These are phyloP conservation scores for Esox masquinongy DNA, from an alignment of 2,797 vertebrate species.

Conservation along the genomic window DNA sequence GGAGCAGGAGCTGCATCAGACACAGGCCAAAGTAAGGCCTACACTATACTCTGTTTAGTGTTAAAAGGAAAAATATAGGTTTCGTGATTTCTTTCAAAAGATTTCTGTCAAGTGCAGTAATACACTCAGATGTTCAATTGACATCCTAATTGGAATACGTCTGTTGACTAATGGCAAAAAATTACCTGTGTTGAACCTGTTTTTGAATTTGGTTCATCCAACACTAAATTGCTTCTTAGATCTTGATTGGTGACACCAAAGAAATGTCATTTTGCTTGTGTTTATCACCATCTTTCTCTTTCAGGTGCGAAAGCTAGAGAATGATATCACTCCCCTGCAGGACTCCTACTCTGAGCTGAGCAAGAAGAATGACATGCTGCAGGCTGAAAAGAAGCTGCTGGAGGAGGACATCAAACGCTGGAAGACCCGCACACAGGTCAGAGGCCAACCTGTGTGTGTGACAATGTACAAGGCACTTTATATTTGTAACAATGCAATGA, in stretches of 20 bases:
- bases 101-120: background rate
- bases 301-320: constrained; percentile 89
- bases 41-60: too few relatives aligned
- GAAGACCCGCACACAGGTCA: constrained; percentile 84
- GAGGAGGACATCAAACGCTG: constrained; percentile 96
- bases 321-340: constrained; percentile 90
- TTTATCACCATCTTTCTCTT: background rate
- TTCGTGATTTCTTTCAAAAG: background rate
- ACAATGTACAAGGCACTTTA: too few relatives aligned
- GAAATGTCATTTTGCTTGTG: background rate
- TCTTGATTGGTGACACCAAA: background rate
- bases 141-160: background rate
- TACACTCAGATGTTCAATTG: background rate
- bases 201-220: background rate
- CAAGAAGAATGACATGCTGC: constrained; percentile 90
- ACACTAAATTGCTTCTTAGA: background rate
- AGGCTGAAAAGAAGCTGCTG: constrained; percentile 92
- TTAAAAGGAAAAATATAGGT: too few relatives aligned
- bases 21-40: background rate
- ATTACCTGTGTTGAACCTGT: background rate
- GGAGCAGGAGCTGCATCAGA: constrained; percentile 83
- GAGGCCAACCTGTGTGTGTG: background rate
- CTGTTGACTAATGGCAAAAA: background rate
- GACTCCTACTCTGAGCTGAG: constrained; percentile 88
- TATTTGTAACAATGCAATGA: too few relatives aligned